phyloP scores from a whole-genome alignment of 2,113 vertebrate genomes.

The Caretta caretta region DNA sequence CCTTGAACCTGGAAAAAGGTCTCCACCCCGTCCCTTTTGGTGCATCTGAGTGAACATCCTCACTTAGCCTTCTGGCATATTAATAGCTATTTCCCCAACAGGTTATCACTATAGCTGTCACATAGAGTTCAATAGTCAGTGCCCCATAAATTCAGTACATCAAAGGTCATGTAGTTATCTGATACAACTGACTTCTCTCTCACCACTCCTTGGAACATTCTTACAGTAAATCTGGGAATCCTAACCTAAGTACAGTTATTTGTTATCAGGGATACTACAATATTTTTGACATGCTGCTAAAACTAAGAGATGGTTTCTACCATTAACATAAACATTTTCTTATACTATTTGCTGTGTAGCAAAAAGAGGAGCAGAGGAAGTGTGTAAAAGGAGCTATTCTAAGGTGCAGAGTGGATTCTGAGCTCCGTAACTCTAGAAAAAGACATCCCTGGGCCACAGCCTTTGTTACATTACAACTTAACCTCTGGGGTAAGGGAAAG shows the following conservation, averaged over 20 bases:
- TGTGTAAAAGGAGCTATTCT: fast-evolving
- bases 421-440: neutral
- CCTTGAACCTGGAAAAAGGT: conserved; percentile 1
- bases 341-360: neutral
- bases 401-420: fast-evolving
- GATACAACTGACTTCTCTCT: conserved; percentile 38
- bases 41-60: conserved; percentile 54
- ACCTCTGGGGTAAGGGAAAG: neutral
- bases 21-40: conserved; percentile 28
- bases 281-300: conserved; percentile 66
- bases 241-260: conserved; percentile 39
- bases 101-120: conserved; percentile 59
- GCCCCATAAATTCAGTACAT: conserved; percentile 42
- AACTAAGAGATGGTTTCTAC: neutral
- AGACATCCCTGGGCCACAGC: neutral
- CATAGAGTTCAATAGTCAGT: conserved; percentile 34
- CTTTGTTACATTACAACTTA: neutral
- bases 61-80: conserved; percentile 59
- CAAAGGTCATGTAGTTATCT: conserved; percentile 30
- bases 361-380: neutral
- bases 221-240: conserved; percentile 69
- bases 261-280: conserved; percentile 54
- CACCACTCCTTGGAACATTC: conserved; percentile 59
- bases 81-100: conserved; percentile 66
- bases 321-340: neutral